Percentiles rank a stretch among this genome's conserved stretches.
Conservation (phyloP, 2,113 vertebrate species). For the Daphoenositta chrysoptera region DNA sequence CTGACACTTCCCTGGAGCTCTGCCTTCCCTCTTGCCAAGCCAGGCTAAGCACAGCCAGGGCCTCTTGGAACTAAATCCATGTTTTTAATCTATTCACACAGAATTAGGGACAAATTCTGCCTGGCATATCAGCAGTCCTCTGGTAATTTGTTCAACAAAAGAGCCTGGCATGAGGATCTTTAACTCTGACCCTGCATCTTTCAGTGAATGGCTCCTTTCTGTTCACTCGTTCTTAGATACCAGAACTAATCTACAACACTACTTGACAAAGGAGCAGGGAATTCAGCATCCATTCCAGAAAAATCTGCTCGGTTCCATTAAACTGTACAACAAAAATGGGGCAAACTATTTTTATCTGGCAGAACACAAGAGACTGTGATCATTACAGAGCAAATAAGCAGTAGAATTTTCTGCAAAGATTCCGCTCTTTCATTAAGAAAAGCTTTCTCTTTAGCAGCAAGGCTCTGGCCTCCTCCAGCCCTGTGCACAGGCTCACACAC, state of each 20-base stretch:
- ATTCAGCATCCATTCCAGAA: neutral
- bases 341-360: neutral
- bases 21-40: neutral
- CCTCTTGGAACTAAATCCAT: neutral
- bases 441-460: neutral
- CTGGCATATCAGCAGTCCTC: neutral
- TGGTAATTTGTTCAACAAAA: slow-evolving; percentile 17
- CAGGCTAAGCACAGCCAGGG: neutral
- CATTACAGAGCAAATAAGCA: neutral
- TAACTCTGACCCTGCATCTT: neutral
- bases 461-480: neutral
- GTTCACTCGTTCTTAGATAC: neutral
- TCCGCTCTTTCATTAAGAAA: slow-evolving; percentile 4
- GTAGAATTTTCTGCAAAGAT: neutral
- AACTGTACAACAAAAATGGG: neutral
- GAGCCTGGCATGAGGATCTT: neutral
- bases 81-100: neutral
- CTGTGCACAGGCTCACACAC: neutral
- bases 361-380: neutral
- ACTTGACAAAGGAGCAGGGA: neutral
- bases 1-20: neutral
- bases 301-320: neutral
- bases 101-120: slow-evolving; percentile 1
- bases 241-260: neutral
- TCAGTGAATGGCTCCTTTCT: slow-evolving; percentile 10